Evolutionary conservation across 2,888 invertebrate species (phyloP), one percentile per base, ranked within the genome.

Genomic region (Tiliacea aurago): DNA sequence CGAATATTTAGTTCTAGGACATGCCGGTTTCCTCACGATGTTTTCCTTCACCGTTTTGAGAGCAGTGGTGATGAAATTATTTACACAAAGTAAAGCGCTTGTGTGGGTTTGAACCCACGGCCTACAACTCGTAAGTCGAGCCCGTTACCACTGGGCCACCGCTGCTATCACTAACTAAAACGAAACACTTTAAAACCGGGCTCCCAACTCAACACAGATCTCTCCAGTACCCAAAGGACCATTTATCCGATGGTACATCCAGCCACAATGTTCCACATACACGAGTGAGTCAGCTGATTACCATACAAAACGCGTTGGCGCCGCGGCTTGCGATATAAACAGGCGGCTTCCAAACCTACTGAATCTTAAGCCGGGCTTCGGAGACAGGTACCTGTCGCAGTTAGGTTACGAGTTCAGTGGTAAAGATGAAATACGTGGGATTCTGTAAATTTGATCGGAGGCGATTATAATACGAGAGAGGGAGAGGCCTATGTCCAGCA

Each of bases 241-340:
- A 49, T 76, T 73, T 72, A 75, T 70, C 76, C 56, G 49, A 66
- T 58, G 23, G 56, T 53, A 68, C 68, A 69, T 71, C 37, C 56
- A 43, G 43, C 51, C 33, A 55, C 68, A 79, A 23, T 45, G 69
- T 66, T n/a, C 28, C 68, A 63, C 45, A 65, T 49, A 49, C 61
- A 66, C 65, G 41, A 66, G 70, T 28, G 76, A 71, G 63, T 66
- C 58, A 49, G 76, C 74, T 78, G 69, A 85, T 85, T 85, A 80
- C 66, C 87, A 85, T 85, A 86, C 83, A 78, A 79, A 85, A 79
- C 76, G 76, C 73, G 75, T 66, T 64, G 71, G 74, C 41, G 55
- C 58, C 67, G 53, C 76, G 59, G 79, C 70, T 53, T 62, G 73
- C n/a, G 73, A 77, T 70, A 81, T 76, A 86, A 86, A 82, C 79